phyloP scores from a whole-genome alignment of 2,797 vertebrate species.

The Premnoplex brunnescens region DNA sequence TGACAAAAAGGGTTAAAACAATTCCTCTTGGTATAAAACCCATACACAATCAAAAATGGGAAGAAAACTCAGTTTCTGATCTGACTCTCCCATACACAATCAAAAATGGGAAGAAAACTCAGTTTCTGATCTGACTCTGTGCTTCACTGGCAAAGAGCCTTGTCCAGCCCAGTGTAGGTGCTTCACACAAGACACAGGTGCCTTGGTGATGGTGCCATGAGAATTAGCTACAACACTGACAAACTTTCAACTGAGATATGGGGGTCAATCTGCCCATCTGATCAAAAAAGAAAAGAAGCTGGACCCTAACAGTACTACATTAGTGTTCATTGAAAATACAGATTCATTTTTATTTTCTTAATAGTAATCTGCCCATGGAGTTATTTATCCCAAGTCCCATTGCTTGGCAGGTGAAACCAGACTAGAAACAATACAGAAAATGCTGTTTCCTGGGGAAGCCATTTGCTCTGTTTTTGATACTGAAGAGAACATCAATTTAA shows the following conservation, averaged over 20 bases:
- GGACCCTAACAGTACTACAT: neutral
- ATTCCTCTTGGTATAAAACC: neutral
- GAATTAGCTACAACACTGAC: fast-evolving
- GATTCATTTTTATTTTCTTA: fast-evolving
- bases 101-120: fast-evolving
- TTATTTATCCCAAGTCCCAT: neutral
- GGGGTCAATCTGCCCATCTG: neutral
- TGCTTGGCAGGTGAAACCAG: neutral
- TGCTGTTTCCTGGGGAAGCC: neutral
- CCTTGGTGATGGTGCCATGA: neutral
- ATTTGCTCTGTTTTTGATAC: neutral
- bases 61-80: neutral
- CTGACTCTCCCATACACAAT: fast-evolving
- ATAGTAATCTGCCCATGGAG: neutral
- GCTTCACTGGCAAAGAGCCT: fast-evolving
- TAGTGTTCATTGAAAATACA: neutral
- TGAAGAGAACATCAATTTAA: neutral
- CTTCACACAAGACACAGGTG: neutral
- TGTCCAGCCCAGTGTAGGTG: fast-evolving
- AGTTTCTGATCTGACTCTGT: fast-evolving
- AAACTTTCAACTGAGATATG: neutral
- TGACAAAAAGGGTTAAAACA: neutral
- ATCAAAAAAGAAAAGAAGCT: neutral
- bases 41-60: fast-evolving
- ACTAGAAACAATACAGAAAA: neutral